A percentile compares a stretch with the other conserved stretches of the same genome.
Evolutionary conservation across 2,888 invertebrate species (phyloP).

Genomic region (Bellardia bayeri): DNA sequence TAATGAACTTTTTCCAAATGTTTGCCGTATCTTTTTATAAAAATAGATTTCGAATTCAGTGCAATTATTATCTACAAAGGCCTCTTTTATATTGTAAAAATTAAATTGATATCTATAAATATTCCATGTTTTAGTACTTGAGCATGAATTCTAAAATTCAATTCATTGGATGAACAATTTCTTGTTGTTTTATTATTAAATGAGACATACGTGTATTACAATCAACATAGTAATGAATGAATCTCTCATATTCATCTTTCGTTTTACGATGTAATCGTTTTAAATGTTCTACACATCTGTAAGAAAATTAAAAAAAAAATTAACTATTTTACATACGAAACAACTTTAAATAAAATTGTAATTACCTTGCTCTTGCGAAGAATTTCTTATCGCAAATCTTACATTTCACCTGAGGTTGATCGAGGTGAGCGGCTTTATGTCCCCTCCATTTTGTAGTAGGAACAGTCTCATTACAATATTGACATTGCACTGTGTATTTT

Average conservation of each 20-base stretch:
- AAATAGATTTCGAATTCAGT: too few relatives aligned
- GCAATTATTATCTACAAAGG: too few relatives aligned
- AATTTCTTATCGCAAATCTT: conserved; percentile 62
- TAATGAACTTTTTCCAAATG: too few relatives aligned
- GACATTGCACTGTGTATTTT: conserved; percentile 53
- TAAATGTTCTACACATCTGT: not conserved
- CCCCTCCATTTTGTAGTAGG: conserved; percentile 8
- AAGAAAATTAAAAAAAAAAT: conserved; percentile 5
- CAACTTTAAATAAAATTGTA: not conserved
- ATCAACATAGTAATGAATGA: too few relatives aligned
- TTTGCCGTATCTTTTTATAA: too few relatives aligned
- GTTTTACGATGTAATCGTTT: not conserved
- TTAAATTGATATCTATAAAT: too few relatives aligned
- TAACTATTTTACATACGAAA: not conserved
- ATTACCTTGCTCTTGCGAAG: conserved; percentile 43
- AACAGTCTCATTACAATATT: conserved; percentile 50
- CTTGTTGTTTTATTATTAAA: too few relatives aligned
- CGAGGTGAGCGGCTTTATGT: conserved; percentile 53
- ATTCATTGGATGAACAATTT: too few relatives aligned
- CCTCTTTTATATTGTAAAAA: too few relatives aligned
- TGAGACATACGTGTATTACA: too few relatives aligned
- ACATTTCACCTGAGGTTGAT: conserved; percentile 59
- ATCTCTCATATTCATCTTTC: too few relatives aligned
- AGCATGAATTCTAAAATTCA: too few relatives aligned
- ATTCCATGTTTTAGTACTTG: not conserved